phyloP scores from a whole-genome alignment of 64 coral and sea anemone genomes.

The Orbicella faveolata region DNA sequence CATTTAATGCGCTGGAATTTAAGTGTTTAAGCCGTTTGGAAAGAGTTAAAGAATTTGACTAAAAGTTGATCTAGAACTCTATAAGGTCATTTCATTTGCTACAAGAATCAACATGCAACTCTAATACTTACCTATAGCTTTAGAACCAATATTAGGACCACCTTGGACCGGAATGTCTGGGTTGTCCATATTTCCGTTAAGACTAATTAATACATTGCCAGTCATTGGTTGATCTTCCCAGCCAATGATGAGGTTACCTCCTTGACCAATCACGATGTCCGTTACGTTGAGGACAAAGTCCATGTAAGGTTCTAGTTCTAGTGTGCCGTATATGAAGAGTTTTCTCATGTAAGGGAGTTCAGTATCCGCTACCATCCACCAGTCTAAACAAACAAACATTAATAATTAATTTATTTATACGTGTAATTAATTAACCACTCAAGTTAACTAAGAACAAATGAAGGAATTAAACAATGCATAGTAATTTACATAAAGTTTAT shows the following conservation, averaged over 20 bases:
- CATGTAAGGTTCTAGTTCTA: slow-evolving; percentile 60
- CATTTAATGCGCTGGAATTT: too few species aligned
- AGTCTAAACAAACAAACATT: slow-evolving; percentile 13
- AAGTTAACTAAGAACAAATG: too few species aligned
- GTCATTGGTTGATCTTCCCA: slow-evolving; percentile 68
- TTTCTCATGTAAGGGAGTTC: slow-evolving; percentile 51
- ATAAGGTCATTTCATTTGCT: too few species aligned
- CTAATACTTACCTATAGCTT: slow-evolving; percentile 50
- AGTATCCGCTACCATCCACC: slow-evolving; percentile 85
- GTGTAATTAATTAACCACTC: too few species aligned
- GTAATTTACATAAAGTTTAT: too few species aligned
- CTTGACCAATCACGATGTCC: slow-evolving; percentile 49
- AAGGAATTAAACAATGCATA: too few species aligned
- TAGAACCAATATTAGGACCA: slow-evolving; percentile 70
- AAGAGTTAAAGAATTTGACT: too few species aligned
- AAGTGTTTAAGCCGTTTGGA: too few species aligned
- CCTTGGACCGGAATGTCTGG: slow-evolving; percentile 59
- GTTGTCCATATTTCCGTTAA: slow-evolving; percentile 60
- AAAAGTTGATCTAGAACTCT: too few species aligned
- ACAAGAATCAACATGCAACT: too few species aligned
- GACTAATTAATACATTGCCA: slow-evolving; percentile 41
- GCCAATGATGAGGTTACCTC: slow-evolving; percentile 73
- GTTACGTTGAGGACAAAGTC: slow-evolving; percentile 77
- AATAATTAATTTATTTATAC: background rate
- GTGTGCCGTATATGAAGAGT: slow-evolving; percentile 67